Base-by-base conservation (phyloP, 2,888 invertebrate genomes). In the Parelbella ahira region DNA sequence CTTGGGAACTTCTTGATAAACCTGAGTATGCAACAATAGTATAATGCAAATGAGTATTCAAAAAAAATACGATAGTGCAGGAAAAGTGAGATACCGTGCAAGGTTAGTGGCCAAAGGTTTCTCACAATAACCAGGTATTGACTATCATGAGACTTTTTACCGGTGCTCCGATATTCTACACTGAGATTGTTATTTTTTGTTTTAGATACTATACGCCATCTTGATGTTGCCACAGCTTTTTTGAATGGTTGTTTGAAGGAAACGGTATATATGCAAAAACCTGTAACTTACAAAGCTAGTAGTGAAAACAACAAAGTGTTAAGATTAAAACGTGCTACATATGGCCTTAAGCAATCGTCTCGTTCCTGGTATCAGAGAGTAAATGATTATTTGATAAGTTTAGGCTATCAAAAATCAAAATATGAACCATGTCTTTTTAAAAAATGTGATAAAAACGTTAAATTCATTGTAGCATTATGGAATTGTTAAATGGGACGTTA, bases 41-140 rank as follows among this genome's bases (percentile, higher is more conserved):
- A 1, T 24, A 51, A 30, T 30, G 45, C 24, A 52, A 48, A 28
- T 54, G 53, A 49, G 54, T 51, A 1, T 45, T 45, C n/a, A 46
- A 46, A 10, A 49, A 56, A 51, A 20, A 3, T 21, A 4, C 6
- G 32, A 48, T n/a, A 42, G 27, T 42, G 42, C 2, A 15, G 15
- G 4, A 15, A 4, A 23, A n/a, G 11, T 25, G 2, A 2, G 25
- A 6, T 25, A 11, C n/a, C 25, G 25, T 6, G 25, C 25, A 3
- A 10, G 25, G 4, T 25, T 25, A n/a, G 25, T 12, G 5, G 27
- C 12, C 1, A 27, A 27, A 4, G 27, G 27, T 1, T 27, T 11
- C 1, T 4, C 12, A 7, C 27, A 27, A 7, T n/a, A 12, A 4
- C 10, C 0, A 13, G 12, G 12, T 13, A 4, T 27, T 4, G 27